Conservation (phyloP, 2,113 vertebrate species). For the Petromus typicus region DNA sequence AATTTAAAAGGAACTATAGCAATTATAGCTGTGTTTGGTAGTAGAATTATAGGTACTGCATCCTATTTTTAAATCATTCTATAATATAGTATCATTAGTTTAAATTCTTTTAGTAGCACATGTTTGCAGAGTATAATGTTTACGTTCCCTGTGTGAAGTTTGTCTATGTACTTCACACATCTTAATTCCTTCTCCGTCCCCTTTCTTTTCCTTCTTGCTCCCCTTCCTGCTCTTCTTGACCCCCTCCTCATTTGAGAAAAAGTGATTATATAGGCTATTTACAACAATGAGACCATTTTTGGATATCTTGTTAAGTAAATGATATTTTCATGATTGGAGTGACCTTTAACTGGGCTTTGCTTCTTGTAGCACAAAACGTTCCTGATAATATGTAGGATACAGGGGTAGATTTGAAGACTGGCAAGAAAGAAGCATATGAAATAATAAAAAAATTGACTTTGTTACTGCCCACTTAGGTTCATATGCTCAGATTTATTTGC, state of each 20-base stretch:
- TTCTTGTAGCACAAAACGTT: neutral
- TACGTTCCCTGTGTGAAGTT: neutral
- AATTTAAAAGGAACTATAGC: neutral
- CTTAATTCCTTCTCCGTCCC: neutral
- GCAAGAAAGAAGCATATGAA: neutral
- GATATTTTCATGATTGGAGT: neutral
- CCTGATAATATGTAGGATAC: neutral
- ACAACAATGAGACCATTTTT: neutral
- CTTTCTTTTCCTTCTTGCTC: neutral
- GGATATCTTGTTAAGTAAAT: neutral
- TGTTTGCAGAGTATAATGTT: neutral
- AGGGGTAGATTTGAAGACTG: neutral
- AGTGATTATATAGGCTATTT: neutral
- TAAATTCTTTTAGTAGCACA: neutral
- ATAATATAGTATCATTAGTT: conserved; percentile 1
- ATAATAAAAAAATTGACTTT: neutral
- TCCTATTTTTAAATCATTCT: neutral
- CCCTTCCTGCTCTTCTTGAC: neutral
- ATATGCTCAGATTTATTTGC: neutral
- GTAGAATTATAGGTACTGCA: neutral
- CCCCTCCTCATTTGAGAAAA: neutral
- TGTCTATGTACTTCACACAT: neutral
- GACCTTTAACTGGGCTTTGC: neutral
- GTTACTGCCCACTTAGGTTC: neutral
- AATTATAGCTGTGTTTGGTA: neutral